Percentiles rank a stretch among this genome's conserved stretches.
phyloP scores from a whole-genome alignment of 2,888 invertebrate species.

The Limnephilus lunatus region DNA sequence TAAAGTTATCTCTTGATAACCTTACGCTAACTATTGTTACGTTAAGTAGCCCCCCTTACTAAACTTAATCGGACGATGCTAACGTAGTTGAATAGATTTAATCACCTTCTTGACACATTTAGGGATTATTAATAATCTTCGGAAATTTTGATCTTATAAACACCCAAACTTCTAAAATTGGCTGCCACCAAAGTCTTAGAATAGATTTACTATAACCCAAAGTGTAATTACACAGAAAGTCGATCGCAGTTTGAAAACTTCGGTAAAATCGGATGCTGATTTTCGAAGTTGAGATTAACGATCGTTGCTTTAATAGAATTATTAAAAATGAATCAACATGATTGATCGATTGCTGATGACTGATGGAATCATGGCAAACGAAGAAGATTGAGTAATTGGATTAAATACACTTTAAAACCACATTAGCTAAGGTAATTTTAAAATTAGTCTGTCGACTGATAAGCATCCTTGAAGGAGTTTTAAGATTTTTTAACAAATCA shows the following conservation, averaged over 20 bases:
- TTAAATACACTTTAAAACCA: not conserved
- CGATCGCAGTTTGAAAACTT: not conserved
- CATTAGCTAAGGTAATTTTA: not conserved
- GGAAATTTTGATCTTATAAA: not conserved
- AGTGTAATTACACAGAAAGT: not conserved
- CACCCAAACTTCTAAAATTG: not conserved
- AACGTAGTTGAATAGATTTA: not conserved
- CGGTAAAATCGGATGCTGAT: not conserved
- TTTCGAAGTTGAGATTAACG: not conserved
- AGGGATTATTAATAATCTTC: not conserved
- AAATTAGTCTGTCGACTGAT: not conserved
- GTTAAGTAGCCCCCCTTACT: not conserved
- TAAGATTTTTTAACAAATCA: not conserved
- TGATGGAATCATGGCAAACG: not conserved
- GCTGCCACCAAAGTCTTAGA: not conserved
- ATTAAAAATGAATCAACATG: not conserved
- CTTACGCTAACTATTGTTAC: not conserved
- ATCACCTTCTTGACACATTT: not conserved
- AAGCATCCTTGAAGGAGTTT: not conserved
- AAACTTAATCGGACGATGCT: not conserved
- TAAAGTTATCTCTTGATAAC: not conserved
- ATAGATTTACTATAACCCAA: constrained; percentile 2
- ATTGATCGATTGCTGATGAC: not conserved
- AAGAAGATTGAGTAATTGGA: not conserved
- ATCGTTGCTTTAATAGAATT: not conserved